Conservation (phyloP, 2,888 invertebrate species). For the Parascotia fuliginaria region DNA sequence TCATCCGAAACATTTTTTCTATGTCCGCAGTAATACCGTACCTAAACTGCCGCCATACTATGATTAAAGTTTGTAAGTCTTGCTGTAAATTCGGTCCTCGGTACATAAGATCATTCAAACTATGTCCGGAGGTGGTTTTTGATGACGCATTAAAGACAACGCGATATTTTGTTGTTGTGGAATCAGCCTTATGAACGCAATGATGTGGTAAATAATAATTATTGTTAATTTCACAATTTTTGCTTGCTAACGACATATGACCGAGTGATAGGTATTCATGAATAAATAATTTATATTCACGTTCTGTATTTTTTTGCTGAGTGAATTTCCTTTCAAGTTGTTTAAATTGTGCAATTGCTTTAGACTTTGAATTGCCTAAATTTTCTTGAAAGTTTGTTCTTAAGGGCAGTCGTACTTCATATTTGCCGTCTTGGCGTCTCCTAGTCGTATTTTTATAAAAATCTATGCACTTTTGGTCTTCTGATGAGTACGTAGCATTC, state of each 20-base stretch:
- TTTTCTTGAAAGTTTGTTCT: not conserved
- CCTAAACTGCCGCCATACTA: slow-evolving; percentile 31
- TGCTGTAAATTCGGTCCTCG: slow-evolving; percentile 31
- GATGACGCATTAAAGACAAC: too few species aligned
- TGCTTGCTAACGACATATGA: slow-evolving; percentile 4
- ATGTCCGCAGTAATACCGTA: slow-evolving; percentile 34
- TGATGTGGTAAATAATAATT: slow-evolving; percentile 31
- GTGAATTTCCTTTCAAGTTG: not conserved
- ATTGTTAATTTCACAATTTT: not conserved
- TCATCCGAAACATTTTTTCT: slow-evolving; percentile 34
- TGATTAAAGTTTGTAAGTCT: slow-evolving; percentile 15
- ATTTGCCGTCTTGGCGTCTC: not conserved
- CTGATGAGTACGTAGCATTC: not conserved
- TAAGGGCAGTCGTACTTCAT: slow-evolving; percentile 4
- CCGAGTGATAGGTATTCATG: slow-evolving; percentile 1
- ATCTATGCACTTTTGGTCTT: too few species aligned
- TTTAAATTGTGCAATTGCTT: too few species aligned
- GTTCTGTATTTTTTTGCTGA: not conserved
- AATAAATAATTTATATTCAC: too few species aligned
- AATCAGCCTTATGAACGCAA: slow-evolving; percentile 22
- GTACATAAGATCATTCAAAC: slow-evolving; percentile 37
- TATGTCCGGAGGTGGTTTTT: slow-evolving; percentile 18
- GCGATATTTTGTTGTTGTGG: slow-evolving; percentile 26
- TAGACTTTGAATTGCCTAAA: not conserved
- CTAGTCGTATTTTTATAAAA: slow-evolving; percentile 2